These are phyloP conservation scores for Echinometra lucunter DNA, from an alignment of 53 echinoderm and acorn worm genomes.

Conservation along the genomic window DNA sequence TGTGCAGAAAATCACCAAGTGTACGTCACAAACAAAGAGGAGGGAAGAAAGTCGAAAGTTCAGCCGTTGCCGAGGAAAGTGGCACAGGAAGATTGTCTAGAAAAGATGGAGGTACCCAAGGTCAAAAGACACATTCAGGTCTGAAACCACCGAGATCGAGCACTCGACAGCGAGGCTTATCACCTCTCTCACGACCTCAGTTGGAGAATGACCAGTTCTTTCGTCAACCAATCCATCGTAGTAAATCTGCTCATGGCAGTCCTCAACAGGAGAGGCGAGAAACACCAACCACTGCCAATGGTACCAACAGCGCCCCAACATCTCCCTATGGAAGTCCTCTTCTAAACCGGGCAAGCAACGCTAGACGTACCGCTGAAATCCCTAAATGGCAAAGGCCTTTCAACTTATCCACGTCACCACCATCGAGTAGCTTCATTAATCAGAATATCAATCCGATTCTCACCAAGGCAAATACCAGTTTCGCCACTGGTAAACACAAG, in stretches of 20 bases:
- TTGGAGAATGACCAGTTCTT: neutral
- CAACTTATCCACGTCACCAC: constrained; percentile 18
- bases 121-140: neutral
- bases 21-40: neutral
- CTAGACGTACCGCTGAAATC: neutral
- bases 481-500: too few relatives aligned
- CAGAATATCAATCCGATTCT: constrained; percentile 2
- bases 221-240: neutral
- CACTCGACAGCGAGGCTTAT: neutral
- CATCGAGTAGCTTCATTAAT: neutral
- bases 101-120: neutral
- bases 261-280: constrained; percentile 1
- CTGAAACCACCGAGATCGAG: neutral
- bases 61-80: too few relatives aligned
- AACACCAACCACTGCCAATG: neutral
- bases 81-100: neutral
- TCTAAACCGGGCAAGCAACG: neutral
- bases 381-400: constrained; percentile 1
- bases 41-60: neutral
- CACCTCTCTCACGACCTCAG: constrained; percentile 27
- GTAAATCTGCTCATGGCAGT: constrained; percentile 33
- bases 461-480: neutral
- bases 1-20: constrained; percentile 1
- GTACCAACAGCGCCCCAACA: neutral
- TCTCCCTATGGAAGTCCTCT: constrained; percentile 22